These are phyloP conservation scores for Macropis europaea DNA, from an alignment of 2,888 invertebrate species.

Conservation along the genomic window DNA sequence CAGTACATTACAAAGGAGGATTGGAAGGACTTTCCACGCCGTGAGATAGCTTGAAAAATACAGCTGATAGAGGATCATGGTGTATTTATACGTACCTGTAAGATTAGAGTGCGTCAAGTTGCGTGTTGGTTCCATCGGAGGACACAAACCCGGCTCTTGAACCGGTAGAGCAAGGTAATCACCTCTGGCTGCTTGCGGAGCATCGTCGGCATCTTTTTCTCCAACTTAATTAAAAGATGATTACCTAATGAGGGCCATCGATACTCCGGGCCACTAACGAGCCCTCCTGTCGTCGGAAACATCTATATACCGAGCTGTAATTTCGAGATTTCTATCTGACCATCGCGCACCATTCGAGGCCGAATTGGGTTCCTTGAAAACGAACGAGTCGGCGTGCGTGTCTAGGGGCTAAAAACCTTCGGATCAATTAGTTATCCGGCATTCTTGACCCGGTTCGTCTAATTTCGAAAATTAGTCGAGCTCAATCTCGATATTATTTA, in stretches of 20 bases:
- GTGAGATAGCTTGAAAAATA: not conserved
- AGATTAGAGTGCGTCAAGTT: conserved; percentile 42
- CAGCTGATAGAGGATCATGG: conserved; percentile 3
- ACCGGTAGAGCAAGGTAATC: conserved; percentile 65
- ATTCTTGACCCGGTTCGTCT: conserved; percentile 22
- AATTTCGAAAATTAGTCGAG: conserved; percentile 20
- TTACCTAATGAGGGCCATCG: conserved; percentile 70
- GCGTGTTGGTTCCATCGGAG: conserved; percentile 18
- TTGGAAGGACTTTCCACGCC: not conserved
- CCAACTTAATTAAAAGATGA: conserved; percentile 70
- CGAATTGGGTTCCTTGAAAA: conserved; percentile 6
- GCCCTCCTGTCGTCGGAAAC: conserved; percentile 34
- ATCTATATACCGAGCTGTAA: conserved; percentile 37
- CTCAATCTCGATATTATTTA: not conserved
- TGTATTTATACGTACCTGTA: conserved; percentile 13
- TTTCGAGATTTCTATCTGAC: conserved; percentile 47
- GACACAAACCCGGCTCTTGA: conserved; percentile 36
- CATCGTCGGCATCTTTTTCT: conserved; percentile 47
- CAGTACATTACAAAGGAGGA: too few species aligned
- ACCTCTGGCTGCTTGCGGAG: conserved; percentile 40
- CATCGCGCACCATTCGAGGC: not conserved
- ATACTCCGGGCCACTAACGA: conserved; percentile 56
- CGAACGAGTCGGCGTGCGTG: conserved; percentile 10
- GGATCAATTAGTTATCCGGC: conserved; percentile 34
- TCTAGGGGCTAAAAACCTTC: not conserved